Conservation (phyloP, 2,113 vertebrate genomes). For the Neodon shergylaensis region DNA sequence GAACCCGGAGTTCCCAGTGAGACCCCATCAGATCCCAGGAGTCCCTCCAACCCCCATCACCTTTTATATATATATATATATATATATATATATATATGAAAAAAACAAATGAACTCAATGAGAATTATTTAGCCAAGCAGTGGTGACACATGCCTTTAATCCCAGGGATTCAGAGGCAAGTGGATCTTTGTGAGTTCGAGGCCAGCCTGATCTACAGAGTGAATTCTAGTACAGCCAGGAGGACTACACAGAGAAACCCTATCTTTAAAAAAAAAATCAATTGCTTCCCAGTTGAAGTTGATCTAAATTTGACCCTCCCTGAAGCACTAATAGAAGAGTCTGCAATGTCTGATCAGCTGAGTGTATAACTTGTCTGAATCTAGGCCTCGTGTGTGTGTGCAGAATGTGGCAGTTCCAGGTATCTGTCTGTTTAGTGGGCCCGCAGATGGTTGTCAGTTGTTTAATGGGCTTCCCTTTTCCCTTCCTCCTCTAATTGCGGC, state of each 20-base stretch:
- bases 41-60: not conserved
- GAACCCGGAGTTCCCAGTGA: not conserved
- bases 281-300: not conserved
- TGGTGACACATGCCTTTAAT: not conserved
- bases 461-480: not conserved
- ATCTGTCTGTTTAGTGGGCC: not conserved
- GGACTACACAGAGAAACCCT: too few relatives aligned
- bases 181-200: not conserved
- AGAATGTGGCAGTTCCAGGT: not conserved
- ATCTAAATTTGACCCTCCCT: not conserved
- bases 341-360: not conserved
- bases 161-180: not conserved
- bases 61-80: not conserved
- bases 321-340: not conserved
- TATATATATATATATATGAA: not conserved
- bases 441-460: not conserved
- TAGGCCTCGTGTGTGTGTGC: not conserved
- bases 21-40: not conserved
- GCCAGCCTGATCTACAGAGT: not conserved
- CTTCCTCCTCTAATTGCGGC: not conserved
- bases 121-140: not conserved
- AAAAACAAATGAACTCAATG: not conserved
- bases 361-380: not conserved
- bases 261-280: too few relatives aligned
- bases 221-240: too few relatives aligned